phyloP scores from a whole-genome alignment of 2,113 vertebrate genomes.

The western clawed frog (Xenopus tropicalis) region UCB_Xtro_10.0 CM004447.2:112294001-112294500 shows the following conservation, averaged over 20 bases:
- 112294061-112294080: not conserved
- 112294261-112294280: constrained; percentile 63
- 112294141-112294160: constrained; percentile 47
- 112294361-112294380: constrained; percentile 54
- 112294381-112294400: constrained; percentile 69
- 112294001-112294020: too few relatives aligned
- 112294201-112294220: constrained; percentile 66
- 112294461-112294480: constrained; percentile 49
- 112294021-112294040: not conserved
- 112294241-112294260: constrained; percentile 69
- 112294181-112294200: constrained; percentile 59
- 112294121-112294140: constrained; percentile 19
- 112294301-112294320: constrained; percentile 71
- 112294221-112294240: constrained; percentile 64
- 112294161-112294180: constrained; percentile 51
- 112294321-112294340: constrained; percentile 74
- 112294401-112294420: constrained; percentile 76
- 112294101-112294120: constrained; percentile 15
- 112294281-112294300: constrained; percentile 68
- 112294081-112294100: constrained; percentile 8
- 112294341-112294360: constrained; percentile 83
- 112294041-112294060: constrained; percentile 42
- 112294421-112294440: constrained; percentile 76
- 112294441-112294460: constrained; percentile 57
- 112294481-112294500: not conserved